phyloP scores from a whole-genome alignment of 1,140 invertebrate genomes.

The Bombus sibiricus region DNA sequence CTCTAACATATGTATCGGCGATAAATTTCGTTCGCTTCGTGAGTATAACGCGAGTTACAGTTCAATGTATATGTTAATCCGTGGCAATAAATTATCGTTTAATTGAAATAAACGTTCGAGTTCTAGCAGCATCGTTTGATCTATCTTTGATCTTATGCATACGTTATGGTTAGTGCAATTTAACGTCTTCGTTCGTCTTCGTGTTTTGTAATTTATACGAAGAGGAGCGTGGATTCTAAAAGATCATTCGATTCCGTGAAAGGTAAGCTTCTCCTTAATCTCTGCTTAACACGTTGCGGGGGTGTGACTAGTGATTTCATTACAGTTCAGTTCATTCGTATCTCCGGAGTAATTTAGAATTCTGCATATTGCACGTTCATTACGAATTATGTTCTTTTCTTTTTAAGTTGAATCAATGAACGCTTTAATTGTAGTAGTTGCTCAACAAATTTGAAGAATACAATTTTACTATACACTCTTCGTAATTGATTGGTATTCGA shows the following conservation, averaged over 20 bases:
- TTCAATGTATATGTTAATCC: neutral
- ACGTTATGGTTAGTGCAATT: neutral
- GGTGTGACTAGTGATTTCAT: neutral
- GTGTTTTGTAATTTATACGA: neutral
- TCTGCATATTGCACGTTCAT: too few relatives aligned
- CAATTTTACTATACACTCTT: too few relatives aligned
- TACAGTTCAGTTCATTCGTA: neutral
- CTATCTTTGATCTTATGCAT: neutral
- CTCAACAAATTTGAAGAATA: too few relatives aligned
- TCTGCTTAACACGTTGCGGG: neutral
- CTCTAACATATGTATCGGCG: neutral
- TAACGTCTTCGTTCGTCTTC: conserved; percentile 1
- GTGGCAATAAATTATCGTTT: conserved; percentile 1
- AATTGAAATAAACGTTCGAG: conserved; percentile 23
- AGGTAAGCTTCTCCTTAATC: neutral
- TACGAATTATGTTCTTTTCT: too few relatives aligned
- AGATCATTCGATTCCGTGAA: neutral
- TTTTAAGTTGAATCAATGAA: too few relatives aligned
- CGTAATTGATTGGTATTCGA: too few relatives aligned
- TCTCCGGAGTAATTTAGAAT: too few relatives aligned
- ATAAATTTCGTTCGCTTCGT: neutral
- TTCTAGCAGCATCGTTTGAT: neutral
- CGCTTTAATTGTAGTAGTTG: too few relatives aligned
- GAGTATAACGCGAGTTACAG: neutral
- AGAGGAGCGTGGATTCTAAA: neutral